phyloP scores from a whole-genome alignment of 2,888 invertebrate species.

The Lamproptera curius region DNA sequence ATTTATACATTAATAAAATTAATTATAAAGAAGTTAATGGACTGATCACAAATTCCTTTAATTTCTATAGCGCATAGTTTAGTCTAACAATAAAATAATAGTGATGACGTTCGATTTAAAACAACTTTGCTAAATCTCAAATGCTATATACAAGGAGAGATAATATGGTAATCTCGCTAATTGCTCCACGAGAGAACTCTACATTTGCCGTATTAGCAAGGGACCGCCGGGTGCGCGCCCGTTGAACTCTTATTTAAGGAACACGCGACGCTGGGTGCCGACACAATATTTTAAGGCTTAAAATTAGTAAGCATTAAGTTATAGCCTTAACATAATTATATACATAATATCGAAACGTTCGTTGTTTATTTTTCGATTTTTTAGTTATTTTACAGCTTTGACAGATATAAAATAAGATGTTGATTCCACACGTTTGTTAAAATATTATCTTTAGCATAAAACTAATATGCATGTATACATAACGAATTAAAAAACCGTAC shows the following conservation, averaged over 20 bases:
- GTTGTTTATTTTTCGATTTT: neutral
- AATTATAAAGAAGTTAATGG: no score
- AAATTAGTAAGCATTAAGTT: conserved; percentile 6
- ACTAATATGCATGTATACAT: no score
- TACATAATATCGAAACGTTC: no score
- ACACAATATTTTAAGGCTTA: neutral
- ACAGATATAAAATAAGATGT: no score
- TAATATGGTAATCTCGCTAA: conserved; percentile 1
- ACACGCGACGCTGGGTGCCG: conserved; percentile 7
- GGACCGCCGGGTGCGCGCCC: conserved; percentile 34
- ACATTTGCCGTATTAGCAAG: conserved; percentile 1
- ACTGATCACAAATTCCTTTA: no score
- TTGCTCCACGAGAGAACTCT: conserved; percentile 2
- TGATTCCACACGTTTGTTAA: no score
- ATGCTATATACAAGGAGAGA: neutral
- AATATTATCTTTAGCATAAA: no score
- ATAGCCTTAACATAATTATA: neutral
- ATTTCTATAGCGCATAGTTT: no score
- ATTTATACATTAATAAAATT: no score
- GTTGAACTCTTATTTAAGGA: conserved; percentile 50
- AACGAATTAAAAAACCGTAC: neutral
- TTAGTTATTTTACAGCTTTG: neutral
- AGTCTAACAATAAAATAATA: no score
- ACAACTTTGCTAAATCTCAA: no score
- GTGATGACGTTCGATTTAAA: no score